Conservation (phyloP, 2,113 vertebrate genomes). For the Pterocles gutturalis region DNA sequence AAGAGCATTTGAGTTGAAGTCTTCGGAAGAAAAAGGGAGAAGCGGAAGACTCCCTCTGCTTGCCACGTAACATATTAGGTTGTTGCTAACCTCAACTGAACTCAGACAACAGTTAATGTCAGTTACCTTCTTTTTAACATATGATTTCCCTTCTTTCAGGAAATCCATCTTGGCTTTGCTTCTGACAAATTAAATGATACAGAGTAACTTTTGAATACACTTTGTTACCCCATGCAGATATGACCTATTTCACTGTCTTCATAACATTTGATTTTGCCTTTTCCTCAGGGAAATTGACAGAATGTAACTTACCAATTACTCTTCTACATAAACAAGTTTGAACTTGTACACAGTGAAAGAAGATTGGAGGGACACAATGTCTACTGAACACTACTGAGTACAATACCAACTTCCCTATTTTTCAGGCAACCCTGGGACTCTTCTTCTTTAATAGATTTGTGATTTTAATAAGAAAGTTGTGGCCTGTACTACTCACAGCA, state of each 20-base stretch:
- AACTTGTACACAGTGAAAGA: neutral
- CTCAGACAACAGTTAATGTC: neutral
- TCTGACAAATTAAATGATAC: neutral
- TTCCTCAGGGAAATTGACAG: neutral
- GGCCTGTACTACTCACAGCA: neutral
- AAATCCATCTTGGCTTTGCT: neutral
- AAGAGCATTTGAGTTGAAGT: neutral
- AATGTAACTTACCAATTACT: neutral
- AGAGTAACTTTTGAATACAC: neutral
- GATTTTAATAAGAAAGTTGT: neutral
- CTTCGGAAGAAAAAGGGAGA: neutral
- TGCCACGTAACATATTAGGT: neutral
- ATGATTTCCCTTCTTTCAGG: neutral
- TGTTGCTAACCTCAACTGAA: neutral
- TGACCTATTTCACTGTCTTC: neutral
- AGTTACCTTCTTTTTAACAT: neutral
- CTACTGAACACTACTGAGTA: neutral
- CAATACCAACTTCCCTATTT: rapidly evolving
- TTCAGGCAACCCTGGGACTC: neutral
- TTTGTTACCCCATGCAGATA: neutral
- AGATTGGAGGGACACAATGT: neutral
- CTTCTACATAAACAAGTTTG: neutral
- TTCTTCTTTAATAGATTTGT: neutral
- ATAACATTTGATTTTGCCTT: neutral
- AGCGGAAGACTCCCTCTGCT: neutral